Evolutionary conservation across 2,113 vertebrate genomes (phyloP), one percentile per base, ranked within the genome.

Genomic region (Pluvianellus socialis): DNA sequence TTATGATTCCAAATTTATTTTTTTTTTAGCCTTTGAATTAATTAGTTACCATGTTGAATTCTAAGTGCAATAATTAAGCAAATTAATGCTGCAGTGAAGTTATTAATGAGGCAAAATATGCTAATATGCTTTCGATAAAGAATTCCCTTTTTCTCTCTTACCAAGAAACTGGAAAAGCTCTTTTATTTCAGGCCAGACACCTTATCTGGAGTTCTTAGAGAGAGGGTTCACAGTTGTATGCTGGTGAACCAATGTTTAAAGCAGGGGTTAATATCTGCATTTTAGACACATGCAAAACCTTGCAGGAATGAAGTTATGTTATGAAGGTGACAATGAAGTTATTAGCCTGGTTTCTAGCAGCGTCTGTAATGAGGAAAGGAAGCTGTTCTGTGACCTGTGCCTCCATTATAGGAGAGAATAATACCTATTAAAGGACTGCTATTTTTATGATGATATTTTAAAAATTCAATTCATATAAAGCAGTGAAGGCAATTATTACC

Each of bases 41-140:
- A 98, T 98, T 98, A 98, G 95, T 92, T 96, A 96, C 97, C 96
- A 97, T 97, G 97, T 97, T 98, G 98, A 98, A 98, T 98, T 97
- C 94, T 95, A 98, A 98, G 97, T 97, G 98, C 62, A 98, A 98
- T 98, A 98, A 98, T 98, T 98, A 98, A 97, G 98, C 94, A 98
- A 98, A 98, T 98, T 98, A 98, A 98, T 98, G 97, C 98, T 97
- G 95, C 97, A 98, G 97, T 94, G 95, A 98, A 97, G 96, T 98
- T 98, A 98, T 98, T 98, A 98, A 98, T 98, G 98, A 98, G 98
- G 98, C 87, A 98, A 98, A 98, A 98, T 98, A 98, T 98, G 98
- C 97, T 98, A 98, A 98, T 98, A 98, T 92, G 94, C 94, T 98
- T 98, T 97, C 16, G 86, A 98, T 98, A 98, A 98, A 98, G 96